Percentiles rank a stretch among this genome's conserved stretches.
These are phyloP conservation scores for Apeltes quadracus DNA, from an alignment of 2,113 vertebrate genomes.

Conservation along the genomic window DNA sequence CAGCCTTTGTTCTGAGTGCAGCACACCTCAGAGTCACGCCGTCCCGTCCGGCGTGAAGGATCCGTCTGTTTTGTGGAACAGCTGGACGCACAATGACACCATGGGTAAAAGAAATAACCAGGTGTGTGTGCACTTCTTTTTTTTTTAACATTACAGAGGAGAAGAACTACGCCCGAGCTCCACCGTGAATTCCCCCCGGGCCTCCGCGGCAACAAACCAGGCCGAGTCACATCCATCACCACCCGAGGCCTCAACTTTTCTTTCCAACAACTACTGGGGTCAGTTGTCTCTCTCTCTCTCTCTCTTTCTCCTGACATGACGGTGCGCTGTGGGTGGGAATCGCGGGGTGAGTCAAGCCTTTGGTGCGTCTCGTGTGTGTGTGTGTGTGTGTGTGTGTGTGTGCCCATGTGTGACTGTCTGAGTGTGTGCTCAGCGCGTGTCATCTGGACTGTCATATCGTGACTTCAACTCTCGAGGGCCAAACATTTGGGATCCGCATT, in stretches of 20 bases:
- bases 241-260: constrained; percentile 24
- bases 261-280: constrained; percentile 10
- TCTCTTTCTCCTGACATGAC: constrained; percentile 35
- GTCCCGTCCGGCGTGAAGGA: not conserved
- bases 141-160: no score
- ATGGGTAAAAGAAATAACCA: not conserved
- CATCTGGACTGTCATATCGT: constrained; percentile 61
- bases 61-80: constrained; percentile 8
- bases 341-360: constrained; percentile 60
- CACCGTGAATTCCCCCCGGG: constrained; percentile 21
- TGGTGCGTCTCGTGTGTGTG: constrained; percentile 26
- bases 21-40: constrained; percentile 4
- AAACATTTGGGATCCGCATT: constrained; percentile 55
- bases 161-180: not conserved
- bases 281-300: constrained; percentile 25
- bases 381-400: constrained; percentile 12
- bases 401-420: constrained; percentile 10
- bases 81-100: constrained; percentile 8
- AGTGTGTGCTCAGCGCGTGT: constrained; percentile 60
- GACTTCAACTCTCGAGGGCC: constrained; percentile 60
- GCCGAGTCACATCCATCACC: constrained; percentile 28
- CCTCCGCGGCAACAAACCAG: constrained; percentile 39
- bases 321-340: constrained; percentile 56
- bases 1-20: constrained; percentile 36
- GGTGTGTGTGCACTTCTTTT: constrained; percentile 17